These are phyloP conservation scores for Myocastor coypus DNA, from an alignment of 2,113 vertebrate species.

Conservation along the genomic window DNA sequence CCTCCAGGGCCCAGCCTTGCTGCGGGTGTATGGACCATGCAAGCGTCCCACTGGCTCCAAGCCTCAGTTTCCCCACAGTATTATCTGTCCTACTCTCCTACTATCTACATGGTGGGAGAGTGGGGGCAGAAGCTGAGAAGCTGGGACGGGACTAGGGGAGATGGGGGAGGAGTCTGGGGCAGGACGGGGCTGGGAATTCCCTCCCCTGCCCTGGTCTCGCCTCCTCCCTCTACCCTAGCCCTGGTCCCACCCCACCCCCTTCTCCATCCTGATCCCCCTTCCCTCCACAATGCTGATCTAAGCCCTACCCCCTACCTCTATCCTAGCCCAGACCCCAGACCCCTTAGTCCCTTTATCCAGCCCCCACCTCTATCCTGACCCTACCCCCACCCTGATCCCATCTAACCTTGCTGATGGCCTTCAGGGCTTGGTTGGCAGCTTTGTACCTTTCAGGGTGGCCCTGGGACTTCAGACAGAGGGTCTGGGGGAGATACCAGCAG, in stretches of 20 bases:
- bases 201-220: too few species aligned
- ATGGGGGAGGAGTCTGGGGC: too few species aligned
- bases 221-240: too few species aligned
- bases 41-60: background rate
- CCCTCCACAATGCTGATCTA: background rate
- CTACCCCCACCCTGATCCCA: background rate
- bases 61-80: background rate
- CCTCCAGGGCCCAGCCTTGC: rapidly evolving
- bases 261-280: too few species aligned
- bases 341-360: background rate
- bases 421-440: constrained; percentile 91
- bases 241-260: too few species aligned
- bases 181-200: background rate
- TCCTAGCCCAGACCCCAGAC: too few species aligned
- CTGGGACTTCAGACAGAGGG: constrained; percentile 94
- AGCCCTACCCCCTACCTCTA: background rate
- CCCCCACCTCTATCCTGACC: background rate
- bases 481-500: constrained; percentile 83
- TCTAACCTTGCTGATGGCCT: constrained; percentile 96
- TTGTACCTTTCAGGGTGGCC: constrained; percentile 85
- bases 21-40: rapidly evolving
- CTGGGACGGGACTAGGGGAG: too few species aligned
- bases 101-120: background rate
- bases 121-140: too few species aligned
- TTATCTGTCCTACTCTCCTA: too few species aligned